These are phyloP conservation scores for Drosophila gunungcola DNA, from an alignment of 1,140 invertebrate species.

Conservation along the genomic window DNA sequence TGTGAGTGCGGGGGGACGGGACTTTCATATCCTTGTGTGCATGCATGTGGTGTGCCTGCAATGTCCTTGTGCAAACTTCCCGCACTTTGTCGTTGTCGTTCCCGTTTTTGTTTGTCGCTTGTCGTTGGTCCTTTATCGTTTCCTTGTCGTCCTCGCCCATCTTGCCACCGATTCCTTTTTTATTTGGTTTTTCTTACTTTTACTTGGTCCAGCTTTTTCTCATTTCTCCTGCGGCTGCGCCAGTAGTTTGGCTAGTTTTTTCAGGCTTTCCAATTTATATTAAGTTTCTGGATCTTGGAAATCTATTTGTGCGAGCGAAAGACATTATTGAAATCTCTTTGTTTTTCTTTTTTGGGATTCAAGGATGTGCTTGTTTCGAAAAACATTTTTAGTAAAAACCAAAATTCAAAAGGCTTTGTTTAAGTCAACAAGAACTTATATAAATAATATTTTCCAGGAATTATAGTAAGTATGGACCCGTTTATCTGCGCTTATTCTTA, in stretches of 20 bases:
- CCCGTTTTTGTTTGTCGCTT: slow-evolving; percentile 48
- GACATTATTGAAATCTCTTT: neutral
- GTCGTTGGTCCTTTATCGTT: slow-evolving; percentile 58
- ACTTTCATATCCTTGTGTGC: slow-evolving; percentile 77
- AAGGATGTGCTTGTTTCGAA: too few species aligned
- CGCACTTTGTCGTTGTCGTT: slow-evolving; percentile 74
- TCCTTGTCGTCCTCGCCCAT: slow-evolving; percentile 46
- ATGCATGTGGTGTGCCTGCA: slow-evolving; percentile 81
- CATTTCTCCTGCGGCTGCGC: slow-evolving; percentile 22
- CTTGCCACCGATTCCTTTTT: neutral
- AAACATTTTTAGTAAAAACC: too few species aligned
- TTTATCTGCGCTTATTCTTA: too few species aligned
- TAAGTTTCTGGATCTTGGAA: slow-evolving; percentile 54
- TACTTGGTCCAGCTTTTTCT: slow-evolving; percentile 13
- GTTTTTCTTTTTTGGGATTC: too few species aligned
- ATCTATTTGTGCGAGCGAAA: neutral
- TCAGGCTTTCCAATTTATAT: slow-evolving; percentile 48
- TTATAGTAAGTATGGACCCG: too few species aligned
- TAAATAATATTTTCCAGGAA: too few species aligned
- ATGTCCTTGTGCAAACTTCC: slow-evolving; percentile 82
- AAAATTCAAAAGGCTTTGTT: too few species aligned
- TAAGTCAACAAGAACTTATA: too few species aligned
- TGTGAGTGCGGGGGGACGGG: slow-evolving; percentile 22
- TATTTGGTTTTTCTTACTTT: slow-evolving; percentile 1
- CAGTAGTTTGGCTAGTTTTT: slow-evolving; percentile 40